Conservation (phyloP, 2,888 invertebrate species). For the Crematogaster levior region DNA sequence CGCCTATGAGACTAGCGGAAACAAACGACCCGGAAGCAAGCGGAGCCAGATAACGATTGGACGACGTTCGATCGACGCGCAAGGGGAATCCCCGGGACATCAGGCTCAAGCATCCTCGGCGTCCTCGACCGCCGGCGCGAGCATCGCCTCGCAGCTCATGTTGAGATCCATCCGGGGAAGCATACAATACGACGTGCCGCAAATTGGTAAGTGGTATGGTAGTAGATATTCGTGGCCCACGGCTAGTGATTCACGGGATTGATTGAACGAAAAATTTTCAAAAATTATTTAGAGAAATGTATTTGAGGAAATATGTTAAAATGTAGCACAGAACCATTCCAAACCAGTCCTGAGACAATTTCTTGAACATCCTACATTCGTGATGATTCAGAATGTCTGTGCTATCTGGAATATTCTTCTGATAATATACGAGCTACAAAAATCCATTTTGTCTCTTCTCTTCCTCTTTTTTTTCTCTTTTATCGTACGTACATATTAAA, state of each 20-base stretch:
- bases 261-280: background rate
- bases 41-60: slow-evolving; percentile 65
- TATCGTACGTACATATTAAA: background rate
- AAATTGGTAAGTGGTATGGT: slow-evolving; percentile 90
- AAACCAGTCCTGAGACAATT: too few species aligned
- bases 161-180: slow-evolving; percentile 89
- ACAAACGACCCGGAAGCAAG: slow-evolving; percentile 71
- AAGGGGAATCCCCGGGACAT: slow-evolving; percentile 55
- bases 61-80: slow-evolving; percentile 63
- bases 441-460: background rate
- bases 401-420: too few species aligned
- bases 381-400: too few species aligned
- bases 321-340: too few species aligned
- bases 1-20: slow-evolving; percentile 68
- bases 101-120: slow-evolving; percentile 79
- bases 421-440: background rate
- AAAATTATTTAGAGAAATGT: background rate
- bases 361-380: too few species aligned
- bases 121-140: slow-evolving; percentile 83
- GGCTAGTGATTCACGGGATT: background rate
- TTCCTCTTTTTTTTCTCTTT: background rate
- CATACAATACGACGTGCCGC: slow-evolving; percentile 91
- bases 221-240: background rate
- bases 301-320: background rate
- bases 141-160: slow-evolving; percentile 92